These are phyloP conservation scores for Drosophila azteca DNA, from an alignment of 1,140 invertebrate species.

Conservation along the genomic window DNA sequence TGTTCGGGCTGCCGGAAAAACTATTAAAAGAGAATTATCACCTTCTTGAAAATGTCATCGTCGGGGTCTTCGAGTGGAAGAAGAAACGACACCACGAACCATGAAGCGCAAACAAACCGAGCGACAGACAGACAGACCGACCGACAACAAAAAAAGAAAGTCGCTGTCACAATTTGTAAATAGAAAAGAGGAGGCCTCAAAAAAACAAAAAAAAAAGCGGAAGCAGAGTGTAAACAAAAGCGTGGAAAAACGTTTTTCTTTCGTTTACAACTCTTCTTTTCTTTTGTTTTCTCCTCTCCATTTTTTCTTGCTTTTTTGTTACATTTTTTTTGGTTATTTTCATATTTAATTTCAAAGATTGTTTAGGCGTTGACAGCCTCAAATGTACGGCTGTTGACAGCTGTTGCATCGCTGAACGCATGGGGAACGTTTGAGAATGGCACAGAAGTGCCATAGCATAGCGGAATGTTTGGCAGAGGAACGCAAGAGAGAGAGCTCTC, in stretches of 20 bases:
- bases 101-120: slow-evolving; percentile 36
- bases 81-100: slow-evolving; percentile 21
- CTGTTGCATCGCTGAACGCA: slow-evolving; percentile 10
- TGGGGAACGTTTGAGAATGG: slow-evolving; percentile 49
- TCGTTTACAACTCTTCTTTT: slow-evolving; percentile 38
- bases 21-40: slow-evolving; percentile 82
- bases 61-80: not conserved
- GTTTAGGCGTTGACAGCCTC: slow-evolving; percentile 53
- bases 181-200: slow-evolving; percentile 37
- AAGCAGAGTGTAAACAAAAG: slow-evolving; percentile 57
- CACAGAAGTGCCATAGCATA: slow-evolving; percentile 9
- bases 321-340: slow-evolving; percentile 12
- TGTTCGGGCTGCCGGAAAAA: slow-evolving; percentile 73
- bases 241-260: slow-evolving; percentile 48
- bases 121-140: slow-evolving; percentile 12
- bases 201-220: slow-evolving; percentile 30
- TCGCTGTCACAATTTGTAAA: slow-evolving; percentile 53
- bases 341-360: too few relatives aligned
- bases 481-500: too few relatives aligned
- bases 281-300: slow-evolving; percentile 52
- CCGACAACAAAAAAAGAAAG: slow-evolving; percentile 35
- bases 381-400: slow-evolving; percentile 50
- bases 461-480: too few relatives aligned
- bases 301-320: slow-evolving; percentile 39
- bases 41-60: slow-evolving; percentile 60